Base-by-base conservation (phyloP, 1,140 invertebrate species). In the Anadara kagoshimensis region DNA sequence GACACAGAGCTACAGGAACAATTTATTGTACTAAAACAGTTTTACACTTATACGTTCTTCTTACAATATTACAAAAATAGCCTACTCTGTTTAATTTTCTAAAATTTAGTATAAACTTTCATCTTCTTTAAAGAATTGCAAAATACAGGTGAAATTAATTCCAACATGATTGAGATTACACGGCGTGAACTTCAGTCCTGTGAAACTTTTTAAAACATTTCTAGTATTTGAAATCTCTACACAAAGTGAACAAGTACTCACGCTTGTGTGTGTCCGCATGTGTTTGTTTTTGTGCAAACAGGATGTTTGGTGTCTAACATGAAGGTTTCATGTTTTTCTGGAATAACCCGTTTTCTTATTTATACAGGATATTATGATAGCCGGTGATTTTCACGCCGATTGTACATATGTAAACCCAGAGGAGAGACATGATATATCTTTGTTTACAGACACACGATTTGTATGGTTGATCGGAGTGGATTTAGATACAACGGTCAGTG, bases 371-470 rank as follows among this genome's bases (percentile, higher is more conserved):
- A 75, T 87, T n/a, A 76, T 90, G 11, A 78, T 90, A 18, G 79
- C 83, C 1, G 89, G 89, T 10, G 89, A 90, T 73, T 85, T 90
- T 51, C 89, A 90, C 72, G 87, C 87, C 29, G 89, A 84, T 70
- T 90, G 88, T 76, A 51, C 53, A 12, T 89, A 89, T 74, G 80
- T 90, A 18, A 54, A 63, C 0, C 53, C 74, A 45, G 67, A 57
- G 12, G 78, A 87, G 41, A 85, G 81, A 80, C 53, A 81, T 14
- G 75, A 73, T 11, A 85, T 89, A 16, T 67, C 80, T 0, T 76
- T 90, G 43, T 51, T 82, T 26, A 85, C 44, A 11, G 81, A 86
- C 47, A 11, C 53, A 0, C 65, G 80, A n/a, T 89, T 87, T 76
- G 69, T 53, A 18, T 90, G 89, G 89, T 65, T 88, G 22, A 87